A percentile compares a stretch with the other conserved stretches of the same genome.
Evolutionary conservation across 2,113 vertebrate genomes (phyloP).

Genomic region (Xenopus laevis): DNA sequence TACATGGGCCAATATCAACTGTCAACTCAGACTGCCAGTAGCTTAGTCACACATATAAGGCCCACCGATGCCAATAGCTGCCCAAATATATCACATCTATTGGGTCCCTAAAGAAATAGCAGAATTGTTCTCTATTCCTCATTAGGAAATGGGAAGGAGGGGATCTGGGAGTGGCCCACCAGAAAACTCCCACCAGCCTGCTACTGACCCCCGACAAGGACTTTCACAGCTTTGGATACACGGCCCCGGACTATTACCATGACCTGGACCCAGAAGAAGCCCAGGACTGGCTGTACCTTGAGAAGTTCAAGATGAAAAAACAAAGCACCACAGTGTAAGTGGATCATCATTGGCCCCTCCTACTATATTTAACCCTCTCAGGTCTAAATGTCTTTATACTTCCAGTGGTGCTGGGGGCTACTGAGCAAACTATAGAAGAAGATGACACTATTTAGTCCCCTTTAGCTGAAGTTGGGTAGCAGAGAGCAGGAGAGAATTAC

Average conservation of each 20-base stretch:
- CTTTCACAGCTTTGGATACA: slow-evolving; percentile 95
- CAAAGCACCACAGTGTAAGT: slow-evolving; percentile 85
- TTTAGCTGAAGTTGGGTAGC: no score
- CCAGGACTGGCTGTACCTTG: slow-evolving; percentile 90
- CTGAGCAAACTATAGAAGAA: no score
- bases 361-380: background rate
- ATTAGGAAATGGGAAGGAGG: slow-evolving; percentile 94
- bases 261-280: slow-evolving; percentile 92
- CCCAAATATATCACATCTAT: no score
- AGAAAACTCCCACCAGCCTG: slow-evolving; percentile 94
- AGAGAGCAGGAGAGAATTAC: no score
- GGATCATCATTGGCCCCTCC: no score
- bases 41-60: no score
- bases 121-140: background rate
- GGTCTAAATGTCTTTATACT: no score
- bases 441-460: no score
- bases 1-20: no score
- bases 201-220: slow-evolving; percentile 83
- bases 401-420: background rate
- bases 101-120: no score
- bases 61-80: no score
- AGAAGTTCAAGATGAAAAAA: slow-evolving; percentile 98
- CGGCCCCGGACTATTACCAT: slow-evolving; percentile 87
- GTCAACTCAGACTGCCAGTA: no score
- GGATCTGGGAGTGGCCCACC: slow-evolving; percentile 90